phyloP scores from a whole-genome alignment of 2,888 invertebrate genomes.

The Netelia inedita region DNA sequence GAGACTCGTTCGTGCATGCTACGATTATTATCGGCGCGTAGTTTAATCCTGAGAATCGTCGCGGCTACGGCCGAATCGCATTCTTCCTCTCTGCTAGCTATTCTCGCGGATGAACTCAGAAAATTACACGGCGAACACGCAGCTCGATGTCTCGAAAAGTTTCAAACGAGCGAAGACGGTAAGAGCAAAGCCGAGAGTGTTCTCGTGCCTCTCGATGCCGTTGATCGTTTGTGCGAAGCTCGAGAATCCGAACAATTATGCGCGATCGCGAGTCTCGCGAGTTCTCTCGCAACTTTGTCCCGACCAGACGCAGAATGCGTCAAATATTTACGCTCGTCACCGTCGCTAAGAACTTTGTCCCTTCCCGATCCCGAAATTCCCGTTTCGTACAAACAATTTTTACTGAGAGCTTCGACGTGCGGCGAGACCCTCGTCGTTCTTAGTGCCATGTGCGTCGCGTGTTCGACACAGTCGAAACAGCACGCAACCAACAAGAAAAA shows the following conservation, averaged over 20 bases:
- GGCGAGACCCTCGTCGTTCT: slow-evolving; percentile 82
- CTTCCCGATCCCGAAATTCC: slow-evolving; percentile 77
- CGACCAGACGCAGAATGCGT: slow-evolving; percentile 80
- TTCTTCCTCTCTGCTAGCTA: slow-evolving; percentile 74
- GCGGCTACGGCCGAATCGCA: slow-evolving; percentile 78
- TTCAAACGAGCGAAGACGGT: slow-evolving; percentile 72
- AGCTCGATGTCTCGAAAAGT: slow-evolving; percentile 77
- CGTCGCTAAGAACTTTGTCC: slow-evolving; percentile 76
- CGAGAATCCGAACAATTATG: slow-evolving; percentile 81
- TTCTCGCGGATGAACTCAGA: slow-evolving; percentile 77
- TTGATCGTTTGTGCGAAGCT: slow-evolving; percentile 82
- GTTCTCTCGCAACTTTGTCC: slow-evolving; percentile 76
- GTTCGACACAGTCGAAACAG: slow-evolving; percentile 75
- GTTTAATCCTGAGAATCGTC: slow-evolving; percentile 80
- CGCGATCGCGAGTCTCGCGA: slow-evolving; percentile 78
- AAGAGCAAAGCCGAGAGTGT: slow-evolving; percentile 78
- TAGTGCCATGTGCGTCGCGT: slow-evolving; percentile 80
- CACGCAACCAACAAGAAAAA: slow-evolving; percentile 79
- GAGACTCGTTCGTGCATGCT: slow-evolving; percentile 82
- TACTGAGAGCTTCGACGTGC: slow-evolving; percentile 82
- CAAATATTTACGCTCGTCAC: slow-evolving; percentile 74
- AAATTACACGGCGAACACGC: slow-evolving; percentile 77
- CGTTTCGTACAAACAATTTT: slow-evolving; percentile 79
- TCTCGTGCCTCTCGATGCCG: slow-evolving; percentile 82
- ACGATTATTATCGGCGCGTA: slow-evolving; percentile 78